Evolutionary conservation across 1,140 invertebrate species (phyloP), one percentile per base, ranked within the genome.

Genomic region (Drosophila lacertosa): DNA sequence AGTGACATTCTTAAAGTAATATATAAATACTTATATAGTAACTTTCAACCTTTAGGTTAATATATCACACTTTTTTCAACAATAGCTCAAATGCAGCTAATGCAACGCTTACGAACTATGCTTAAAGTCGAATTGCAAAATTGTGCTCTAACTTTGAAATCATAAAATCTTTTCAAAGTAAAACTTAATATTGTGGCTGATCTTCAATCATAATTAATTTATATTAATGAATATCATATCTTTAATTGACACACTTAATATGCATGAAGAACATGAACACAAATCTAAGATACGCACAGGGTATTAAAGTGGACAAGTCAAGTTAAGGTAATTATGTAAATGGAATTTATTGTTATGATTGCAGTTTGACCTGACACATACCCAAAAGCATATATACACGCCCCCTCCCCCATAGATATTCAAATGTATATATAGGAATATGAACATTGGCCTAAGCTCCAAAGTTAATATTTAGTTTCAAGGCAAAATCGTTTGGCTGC

Each of bases 281-380:
- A 20, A 15, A 54, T 11, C 20, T n/a, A 24, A 15, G 13, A 39
- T 54, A 20, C 13, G 35, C 26, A 35, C n/a, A 66, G 45, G 44
- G 13, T 39, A 63, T 45, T n/a, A 47, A 57, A 69, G 26, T 6
- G 10, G 44, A 33, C 35, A 78, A 73, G 53, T 53, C 67, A 81
- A 77, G 62, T 54, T 39, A 74, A 82, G 78, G 72, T 60, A 47
- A 84, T 80, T 55, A 68, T 86, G 67, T 62, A 86, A 86, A 81
- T 86, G 59, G 63, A 84, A 84, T 80, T 86, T 84, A 84, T 86
- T 76, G 80, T 86, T 80, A 84, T 74, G 81, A 84, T 78, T 84
- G 81, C 81, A 86, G 81, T 84, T 84, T 84, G 73, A 67, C 53
- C 58, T 59, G 71, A 39, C 58, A 78, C 33, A 64, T 9, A 51